Percentiles rank a stretch among this genome's conserved stretches.
Evolutionary conservation across 2,797 vertebrate genomes (phyloP).

Genomic region (Aeoliscus strigatus): DNA sequence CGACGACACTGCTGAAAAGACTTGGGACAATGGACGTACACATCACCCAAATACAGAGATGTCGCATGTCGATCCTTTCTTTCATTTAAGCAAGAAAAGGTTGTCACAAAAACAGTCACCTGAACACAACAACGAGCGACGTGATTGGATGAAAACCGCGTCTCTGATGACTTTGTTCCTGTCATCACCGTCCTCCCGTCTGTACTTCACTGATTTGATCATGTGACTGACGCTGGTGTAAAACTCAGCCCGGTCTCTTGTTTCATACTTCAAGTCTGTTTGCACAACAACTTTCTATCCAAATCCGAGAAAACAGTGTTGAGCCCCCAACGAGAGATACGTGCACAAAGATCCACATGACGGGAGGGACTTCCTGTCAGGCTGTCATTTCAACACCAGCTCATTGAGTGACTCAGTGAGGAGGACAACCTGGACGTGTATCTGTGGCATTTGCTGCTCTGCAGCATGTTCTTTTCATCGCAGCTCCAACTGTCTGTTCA

Average conservation of each 20-base stretch:
- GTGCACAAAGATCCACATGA: constrained; percentile 15
- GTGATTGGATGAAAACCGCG: no score
- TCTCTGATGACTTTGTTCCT: no score
- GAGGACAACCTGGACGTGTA: constrained; percentile 43
- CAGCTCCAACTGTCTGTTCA: constrained; percentile 5
- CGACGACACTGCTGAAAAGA: no score
- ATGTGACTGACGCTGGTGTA: constrained; percentile 23
- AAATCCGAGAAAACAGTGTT: constrained; percentile 6
- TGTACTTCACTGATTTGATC: no score
- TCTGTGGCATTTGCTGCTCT: constrained; percentile 30
- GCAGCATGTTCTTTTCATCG: constrained; percentile 16
- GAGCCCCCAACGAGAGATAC: constrained; percentile 8
- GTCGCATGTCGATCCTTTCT: no score
- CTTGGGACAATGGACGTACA: no score
- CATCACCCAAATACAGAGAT: no score
- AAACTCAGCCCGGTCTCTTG: constrained; percentile 15
- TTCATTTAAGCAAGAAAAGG: no score
- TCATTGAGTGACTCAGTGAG: constrained; percentile 38
- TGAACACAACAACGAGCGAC: no score
- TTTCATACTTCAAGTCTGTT: constrained; percentile 32
- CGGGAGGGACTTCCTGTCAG: constrained; percentile 25
- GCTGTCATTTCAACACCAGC: constrained; percentile 12
- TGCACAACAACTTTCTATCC: constrained; percentile 22
- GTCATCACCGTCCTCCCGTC: constrained; percentile 39
- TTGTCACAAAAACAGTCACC: no score